Conservation (phyloP, 1,140 invertebrate genomes). For the Plutomurus gul region DNA sequence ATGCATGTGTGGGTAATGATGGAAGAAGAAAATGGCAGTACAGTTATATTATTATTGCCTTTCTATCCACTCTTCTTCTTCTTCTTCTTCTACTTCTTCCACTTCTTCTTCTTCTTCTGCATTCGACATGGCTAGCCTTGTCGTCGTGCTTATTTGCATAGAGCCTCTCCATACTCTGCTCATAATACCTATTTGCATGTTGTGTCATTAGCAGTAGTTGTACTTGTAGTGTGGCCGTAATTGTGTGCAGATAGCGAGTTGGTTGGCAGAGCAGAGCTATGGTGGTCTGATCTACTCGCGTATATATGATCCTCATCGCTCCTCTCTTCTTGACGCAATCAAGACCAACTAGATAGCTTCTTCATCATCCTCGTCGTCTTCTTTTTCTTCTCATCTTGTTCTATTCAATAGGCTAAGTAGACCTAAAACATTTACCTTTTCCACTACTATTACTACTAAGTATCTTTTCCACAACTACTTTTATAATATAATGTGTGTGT, state of each 20-base stretch:
- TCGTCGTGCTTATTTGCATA: too few species aligned
- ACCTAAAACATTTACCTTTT: neutral
- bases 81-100: too few species aligned
- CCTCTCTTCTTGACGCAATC: neutral
- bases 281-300: too few species aligned
- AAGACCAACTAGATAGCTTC: conserved; percentile 15
- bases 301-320: neutral
- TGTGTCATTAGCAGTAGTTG: neutral
- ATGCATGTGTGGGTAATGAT: conserved; percentile 15
- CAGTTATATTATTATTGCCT: neutral
- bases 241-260: too few species aligned
- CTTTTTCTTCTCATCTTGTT: conserved; percentile 1
- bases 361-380: too few species aligned
- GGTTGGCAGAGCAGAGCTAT: too few species aligned
- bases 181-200: too few species aligned
- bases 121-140: too few species aligned
- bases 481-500: neutral
- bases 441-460: neutral
- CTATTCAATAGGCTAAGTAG: neutral
- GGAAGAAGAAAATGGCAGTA: neutral
- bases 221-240: neutral
- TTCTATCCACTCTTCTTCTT: too few species aligned
- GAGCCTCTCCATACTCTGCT: too few species aligned
- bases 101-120: too few species aligned
- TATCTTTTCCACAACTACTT: too few species aligned